A percentile compares a stretch with the other conserved stretches of the same genome.
Evolutionary conservation across 2,797 vertebrate genomes (phyloP).

Genomic region (Brachyrhaphis roseni): DNA sequence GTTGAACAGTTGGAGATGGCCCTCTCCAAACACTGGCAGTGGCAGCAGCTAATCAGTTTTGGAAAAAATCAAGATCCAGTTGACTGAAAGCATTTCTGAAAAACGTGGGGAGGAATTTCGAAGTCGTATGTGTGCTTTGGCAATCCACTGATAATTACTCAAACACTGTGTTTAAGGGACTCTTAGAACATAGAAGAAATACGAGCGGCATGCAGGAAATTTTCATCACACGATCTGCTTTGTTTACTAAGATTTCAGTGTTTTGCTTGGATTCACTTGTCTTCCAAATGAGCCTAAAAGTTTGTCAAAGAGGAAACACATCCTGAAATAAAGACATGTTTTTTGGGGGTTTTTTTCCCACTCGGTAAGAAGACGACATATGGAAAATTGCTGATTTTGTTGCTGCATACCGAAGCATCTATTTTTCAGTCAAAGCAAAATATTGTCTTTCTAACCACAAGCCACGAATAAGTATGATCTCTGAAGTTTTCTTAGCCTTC

Average conservation of each 20-base stretch:
- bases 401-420: background rate
- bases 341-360: background rate
- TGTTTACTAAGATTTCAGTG: conserved; percentile 50
- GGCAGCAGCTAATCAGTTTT: conserved; percentile 57
- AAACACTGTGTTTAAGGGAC: conserved; percentile 52
- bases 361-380: background rate
- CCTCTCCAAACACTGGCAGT: conserved; percentile 61
- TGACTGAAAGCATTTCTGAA: conserved; percentile 57
- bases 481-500: background rate
- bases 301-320: conserved; percentile 43
- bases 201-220: conserved; percentile 38
- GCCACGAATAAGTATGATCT: background rate
- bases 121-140: conserved; percentile 42
- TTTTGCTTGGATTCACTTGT: conserved; percentile 44
- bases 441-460: conserved; percentile 1
- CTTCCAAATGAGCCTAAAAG: conserved; percentile 38
- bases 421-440: background rate
- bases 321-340: conserved; percentile 44
- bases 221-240: conserved; percentile 50
- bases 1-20: conserved; percentile 62
- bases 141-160: conserved; percentile 36
- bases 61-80: conserved; percentile 47
- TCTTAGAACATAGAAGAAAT: conserved; percentile 43
- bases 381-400: background rate
- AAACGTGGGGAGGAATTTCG: conserved; percentile 43